These are phyloP conservation scores for Nibea albiflora DNA, from an alignment of 2,113 vertebrate species.

Conservation along the genomic window DNA sequence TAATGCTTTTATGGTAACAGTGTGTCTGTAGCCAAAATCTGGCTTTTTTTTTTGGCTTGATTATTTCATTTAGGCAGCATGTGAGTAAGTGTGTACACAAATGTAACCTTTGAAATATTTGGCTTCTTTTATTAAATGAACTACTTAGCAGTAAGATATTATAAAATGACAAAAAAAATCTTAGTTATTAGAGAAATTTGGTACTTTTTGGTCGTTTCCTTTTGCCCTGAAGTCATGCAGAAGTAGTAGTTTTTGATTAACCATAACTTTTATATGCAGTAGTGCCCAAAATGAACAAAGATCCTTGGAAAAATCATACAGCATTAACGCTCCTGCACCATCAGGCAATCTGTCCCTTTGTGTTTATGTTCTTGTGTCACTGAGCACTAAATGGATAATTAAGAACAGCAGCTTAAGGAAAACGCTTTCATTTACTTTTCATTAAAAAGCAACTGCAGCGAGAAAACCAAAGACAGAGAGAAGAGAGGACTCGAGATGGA, in stretches of 20 bases:
- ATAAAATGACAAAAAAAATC: no score
- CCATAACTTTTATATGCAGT: not conserved
- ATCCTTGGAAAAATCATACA: no score
- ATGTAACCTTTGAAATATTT: no score
- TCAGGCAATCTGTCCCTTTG: slow-evolving; percentile 1
- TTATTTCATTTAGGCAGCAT: no score
- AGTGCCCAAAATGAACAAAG: not conserved
- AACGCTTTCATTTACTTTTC: slow-evolving; percentile 43
- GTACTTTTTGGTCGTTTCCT: not conserved
- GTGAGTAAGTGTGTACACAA: no score
- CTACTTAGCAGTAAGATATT: no score
- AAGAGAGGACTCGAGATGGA: not conserved
- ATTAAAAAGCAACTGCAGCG: slow-evolving; percentile 47
- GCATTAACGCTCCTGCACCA: not conserved
- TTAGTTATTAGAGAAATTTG: not conserved
- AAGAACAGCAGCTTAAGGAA: slow-evolving; percentile 28
- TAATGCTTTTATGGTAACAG: no score
- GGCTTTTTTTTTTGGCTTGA: no score
- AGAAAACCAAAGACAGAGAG: not conserved
- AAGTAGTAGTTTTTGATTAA: not conserved
- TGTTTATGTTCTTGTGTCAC: slow-evolving; percentile 1
- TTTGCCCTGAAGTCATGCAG: not conserved
- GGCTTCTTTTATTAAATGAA: no score
- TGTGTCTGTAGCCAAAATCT: no score
- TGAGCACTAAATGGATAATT: slow-evolving; percentile 48